phyloP scores from a whole-genome alignment of 2,797 vertebrate genomes.

The Basileuterus tristriatus region DNA sequence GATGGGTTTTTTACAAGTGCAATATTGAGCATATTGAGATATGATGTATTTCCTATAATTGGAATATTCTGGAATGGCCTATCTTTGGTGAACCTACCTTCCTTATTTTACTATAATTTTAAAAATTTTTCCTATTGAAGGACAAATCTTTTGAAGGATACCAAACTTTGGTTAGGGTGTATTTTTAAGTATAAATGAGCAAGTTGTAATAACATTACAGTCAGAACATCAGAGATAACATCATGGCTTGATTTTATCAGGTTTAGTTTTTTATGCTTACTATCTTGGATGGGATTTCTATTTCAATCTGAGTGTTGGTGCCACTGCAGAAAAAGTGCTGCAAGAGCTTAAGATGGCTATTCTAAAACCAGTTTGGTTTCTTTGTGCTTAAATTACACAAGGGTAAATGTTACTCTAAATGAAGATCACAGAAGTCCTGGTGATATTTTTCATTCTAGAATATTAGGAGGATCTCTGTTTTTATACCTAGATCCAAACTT shows the following conservation, averaged over 20 bases:
- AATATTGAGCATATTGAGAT: not conserved
- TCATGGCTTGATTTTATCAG: not conserved
- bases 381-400: not conserved
- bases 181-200: not conserved
- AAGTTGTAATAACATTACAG: not conserved
- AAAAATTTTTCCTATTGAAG: not conserved
- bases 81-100: not conserved
- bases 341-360: not conserved
- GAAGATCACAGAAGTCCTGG: not conserved
- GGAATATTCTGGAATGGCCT: not conserved
- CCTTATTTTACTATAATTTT: not conserved
- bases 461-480: not conserved
- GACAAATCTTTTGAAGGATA: not conserved
- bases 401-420: not conserved
- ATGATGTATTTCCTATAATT: not conserved
- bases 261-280: not conserved
- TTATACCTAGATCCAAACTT: not conserved
- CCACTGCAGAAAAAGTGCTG: not conserved
- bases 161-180: not conserved
- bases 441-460: not conserved
- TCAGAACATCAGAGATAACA: not conserved
- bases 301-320: not conserved
- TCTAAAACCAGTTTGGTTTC: not conserved
- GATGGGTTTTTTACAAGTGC: not conserved
- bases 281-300: not conserved